phyloP scores from a whole-genome alignment of 53 echinoderm and acorn worm genomes.

The Apostichopus leukothele region DNA sequence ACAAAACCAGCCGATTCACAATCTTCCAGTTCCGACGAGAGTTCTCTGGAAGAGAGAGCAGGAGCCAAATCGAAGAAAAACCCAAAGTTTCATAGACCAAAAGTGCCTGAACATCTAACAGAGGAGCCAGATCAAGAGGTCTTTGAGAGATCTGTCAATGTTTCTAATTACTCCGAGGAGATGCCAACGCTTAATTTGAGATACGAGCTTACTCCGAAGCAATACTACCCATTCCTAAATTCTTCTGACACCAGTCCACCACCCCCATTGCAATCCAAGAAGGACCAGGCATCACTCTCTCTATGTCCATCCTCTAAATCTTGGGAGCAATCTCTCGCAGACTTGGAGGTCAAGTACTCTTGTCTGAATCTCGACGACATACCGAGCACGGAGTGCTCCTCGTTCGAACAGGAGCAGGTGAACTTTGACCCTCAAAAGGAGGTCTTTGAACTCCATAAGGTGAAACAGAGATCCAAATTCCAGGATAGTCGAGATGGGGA shows the following conservation, averaged over 20 bases:
- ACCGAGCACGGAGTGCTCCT: conserved; percentile 42
- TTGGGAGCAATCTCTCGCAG: conserved; percentile 33
- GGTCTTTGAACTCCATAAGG: conserved; percentile 27
- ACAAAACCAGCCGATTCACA: conserved; percentile 11
- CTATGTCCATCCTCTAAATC: conserved; percentile 6
- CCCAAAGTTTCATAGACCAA: conserved; percentile 7
- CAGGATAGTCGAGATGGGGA: not conserved
- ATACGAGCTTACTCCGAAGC: conserved; percentile 2
- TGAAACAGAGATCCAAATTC: not conserved
- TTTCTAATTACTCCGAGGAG: not conserved
- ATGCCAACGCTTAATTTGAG: not conserved
- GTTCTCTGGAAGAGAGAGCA: conserved; percentile 1
- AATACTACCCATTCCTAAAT: conserved; percentile 14
- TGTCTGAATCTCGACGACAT: conserved; percentile 38
- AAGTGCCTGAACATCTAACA: not conserved
- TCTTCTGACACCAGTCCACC: not conserved
- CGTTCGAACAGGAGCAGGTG: conserved; percentile 20
- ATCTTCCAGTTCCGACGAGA: conserved; percentile 32
- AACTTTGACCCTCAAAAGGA: conserved; percentile 28
- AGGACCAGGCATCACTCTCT: not conserved
- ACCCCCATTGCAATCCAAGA: not conserved
- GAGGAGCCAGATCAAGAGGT: not conserved
- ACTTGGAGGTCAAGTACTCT: conserved; percentile 40
- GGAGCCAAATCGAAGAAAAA: conserved; percentile 28
- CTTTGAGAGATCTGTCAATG: not conserved